These are phyloP conservation scores for Tragelaphus scriptus DNA, from an alignment of 2,113 vertebrate genomes.

Conservation along the genomic window DNA sequence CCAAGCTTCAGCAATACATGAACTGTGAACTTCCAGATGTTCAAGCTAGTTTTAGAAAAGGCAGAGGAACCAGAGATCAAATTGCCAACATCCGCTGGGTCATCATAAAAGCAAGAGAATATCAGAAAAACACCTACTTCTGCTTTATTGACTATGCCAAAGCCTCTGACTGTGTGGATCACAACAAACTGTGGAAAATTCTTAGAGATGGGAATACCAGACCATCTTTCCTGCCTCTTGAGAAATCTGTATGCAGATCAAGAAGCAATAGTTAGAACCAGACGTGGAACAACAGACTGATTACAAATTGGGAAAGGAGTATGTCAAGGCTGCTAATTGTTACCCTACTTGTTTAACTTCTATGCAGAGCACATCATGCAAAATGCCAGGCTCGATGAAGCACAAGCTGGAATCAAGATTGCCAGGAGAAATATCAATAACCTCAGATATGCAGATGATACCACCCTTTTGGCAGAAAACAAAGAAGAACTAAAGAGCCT, in stretches of 20 bases:
- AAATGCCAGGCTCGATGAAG: neutral
- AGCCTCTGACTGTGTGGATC: neutral
- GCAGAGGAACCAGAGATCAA: neutral
- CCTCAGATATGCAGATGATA: neutral
- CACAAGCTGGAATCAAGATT: neutral
- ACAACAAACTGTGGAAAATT: neutral
- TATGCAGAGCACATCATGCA: neutral
- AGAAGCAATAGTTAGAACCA: neutral
- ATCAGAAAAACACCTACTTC: neutral
- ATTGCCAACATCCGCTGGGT: neutral
- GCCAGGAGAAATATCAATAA: neutral
- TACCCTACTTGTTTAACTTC: neutral
- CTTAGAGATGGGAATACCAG: neutral
- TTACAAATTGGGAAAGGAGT: neutral
- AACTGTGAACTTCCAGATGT: neutral
- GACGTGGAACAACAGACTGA: neutral
- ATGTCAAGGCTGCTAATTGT: neutral
- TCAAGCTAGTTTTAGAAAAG: neutral
- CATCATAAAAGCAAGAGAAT: neutral
- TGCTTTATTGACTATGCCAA: neutral
- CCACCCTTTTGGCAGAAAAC: neutral
- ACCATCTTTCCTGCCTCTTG: neutral
- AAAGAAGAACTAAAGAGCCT: neutral
- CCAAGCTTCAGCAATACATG: neutral
- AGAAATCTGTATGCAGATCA: neutral